Conservation (phyloP, 2,888 invertebrate genomes). For the Hetaerina titia region DNA sequence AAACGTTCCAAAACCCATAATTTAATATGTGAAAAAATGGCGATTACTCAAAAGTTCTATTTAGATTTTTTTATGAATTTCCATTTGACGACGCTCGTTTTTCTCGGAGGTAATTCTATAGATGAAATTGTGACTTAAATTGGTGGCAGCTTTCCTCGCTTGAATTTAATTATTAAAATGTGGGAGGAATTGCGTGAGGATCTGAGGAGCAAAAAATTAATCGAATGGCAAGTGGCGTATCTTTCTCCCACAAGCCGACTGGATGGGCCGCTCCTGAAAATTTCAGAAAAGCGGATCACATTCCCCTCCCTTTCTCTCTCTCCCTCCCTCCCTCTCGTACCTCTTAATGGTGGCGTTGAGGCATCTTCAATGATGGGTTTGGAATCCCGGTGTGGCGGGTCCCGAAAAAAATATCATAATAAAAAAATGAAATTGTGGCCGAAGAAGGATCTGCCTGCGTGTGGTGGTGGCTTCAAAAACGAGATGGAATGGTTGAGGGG, state of each 20-base stretch:
- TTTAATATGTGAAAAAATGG: too few relatives aligned
- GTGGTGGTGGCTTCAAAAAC: background rate
- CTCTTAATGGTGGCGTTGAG: background rate
- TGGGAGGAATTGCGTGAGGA: background rate
- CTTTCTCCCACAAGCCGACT: background rate
- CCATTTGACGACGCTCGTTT: too few relatives aligned
- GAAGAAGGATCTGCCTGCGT: background rate
- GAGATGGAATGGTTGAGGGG: background rate
- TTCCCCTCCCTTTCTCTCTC: background rate
- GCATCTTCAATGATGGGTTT: background rate
- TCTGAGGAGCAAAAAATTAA: background rate
- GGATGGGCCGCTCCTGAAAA: background rate
- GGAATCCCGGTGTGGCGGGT: background rate
- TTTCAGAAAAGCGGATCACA: background rate
- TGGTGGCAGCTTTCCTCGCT: too few relatives aligned
- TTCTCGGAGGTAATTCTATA: too few relatives aligned
- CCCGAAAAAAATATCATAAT: background rate
- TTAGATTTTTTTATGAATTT: too few relatives aligned
- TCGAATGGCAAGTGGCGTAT: background rate
- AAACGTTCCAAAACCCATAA: too few relatives aligned
- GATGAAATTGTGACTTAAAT: too few relatives aligned
- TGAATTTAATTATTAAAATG: background rate
- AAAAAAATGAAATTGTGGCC: background rate
- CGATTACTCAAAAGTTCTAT: too few relatives aligned
- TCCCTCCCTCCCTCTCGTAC: background rate